A percentile compares a stretch with the other conserved stretches of the same genome.
phyloP scores from a whole-genome alignment of 1,140 invertebrate genomes.

The Rhagoletis zephyria region DNA sequence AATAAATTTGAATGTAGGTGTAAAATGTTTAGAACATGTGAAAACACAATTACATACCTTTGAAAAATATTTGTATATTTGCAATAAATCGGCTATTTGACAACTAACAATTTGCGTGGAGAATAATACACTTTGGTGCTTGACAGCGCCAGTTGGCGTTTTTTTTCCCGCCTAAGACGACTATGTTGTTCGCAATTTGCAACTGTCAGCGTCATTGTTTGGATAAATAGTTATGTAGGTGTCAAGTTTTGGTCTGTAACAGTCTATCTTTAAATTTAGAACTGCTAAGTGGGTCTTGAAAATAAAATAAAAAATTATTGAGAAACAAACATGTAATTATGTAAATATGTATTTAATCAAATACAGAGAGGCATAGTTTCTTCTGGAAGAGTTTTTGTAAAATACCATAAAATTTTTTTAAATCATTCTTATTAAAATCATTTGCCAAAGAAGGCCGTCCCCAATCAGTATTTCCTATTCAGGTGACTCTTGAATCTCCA shows the following conservation, averaged over 20 bases:
- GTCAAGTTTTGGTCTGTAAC: background rate
- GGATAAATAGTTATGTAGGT: background rate
- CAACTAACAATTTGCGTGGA: slow-evolving; percentile 4
- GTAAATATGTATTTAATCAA: too few relatives aligned
- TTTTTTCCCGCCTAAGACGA: too few relatives aligned
- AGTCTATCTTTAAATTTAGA: background rate
- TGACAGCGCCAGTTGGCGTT: background rate
- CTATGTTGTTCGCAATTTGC: background rate
- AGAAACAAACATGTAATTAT: too few relatives aligned
- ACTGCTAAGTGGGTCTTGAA: background rate
- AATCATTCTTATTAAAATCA: too few relatives aligned
- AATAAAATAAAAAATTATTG: background rate
- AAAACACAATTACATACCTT: background rate
- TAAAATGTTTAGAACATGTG: background rate
- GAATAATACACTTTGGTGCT: background rate
- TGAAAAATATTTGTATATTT: background rate
- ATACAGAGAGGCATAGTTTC: too few relatives aligned
- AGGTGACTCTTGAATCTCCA: too few relatives aligned
- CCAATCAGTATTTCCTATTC: too few relatives aligned
- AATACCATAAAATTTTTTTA: too few relatives aligned
- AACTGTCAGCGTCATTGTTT: background rate
- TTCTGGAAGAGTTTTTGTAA: too few relatives aligned
- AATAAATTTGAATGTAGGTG: background rate
- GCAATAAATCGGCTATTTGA: slow-evolving; percentile 10
- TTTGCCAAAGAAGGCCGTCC: too few relatives aligned